Evolutionary conservation across 2,888 invertebrate genomes (phyloP).

Genomic region (Nephrotoma flavescens): DNA sequence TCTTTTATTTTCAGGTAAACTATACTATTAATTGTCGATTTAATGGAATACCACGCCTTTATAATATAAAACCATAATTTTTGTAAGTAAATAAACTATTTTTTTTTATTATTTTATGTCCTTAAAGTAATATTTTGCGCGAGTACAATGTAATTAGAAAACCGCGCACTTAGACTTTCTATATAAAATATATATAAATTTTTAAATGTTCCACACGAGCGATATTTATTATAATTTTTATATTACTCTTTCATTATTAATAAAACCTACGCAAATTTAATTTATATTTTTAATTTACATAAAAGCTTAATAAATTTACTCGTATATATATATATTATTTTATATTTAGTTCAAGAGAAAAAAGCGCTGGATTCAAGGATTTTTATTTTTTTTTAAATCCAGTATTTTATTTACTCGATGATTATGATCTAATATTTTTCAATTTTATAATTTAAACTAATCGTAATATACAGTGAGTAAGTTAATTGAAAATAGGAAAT

Average conservation of each 20-base stretch:
- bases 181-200: not conserved
- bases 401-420: not conserved
- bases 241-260: not conserved
- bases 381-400: not conserved
- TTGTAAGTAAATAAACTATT: not conserved
- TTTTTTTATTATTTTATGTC: not conserved
- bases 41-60: not conserved
- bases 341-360: not conserved
- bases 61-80: not conserved
- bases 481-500: not conserved
- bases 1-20: not conserved
- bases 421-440: not conserved
- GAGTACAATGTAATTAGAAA: not conserved
- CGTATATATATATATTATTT: not conserved
- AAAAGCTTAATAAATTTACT: not conserved
- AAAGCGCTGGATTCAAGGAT: not conserved
- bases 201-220: not conserved
- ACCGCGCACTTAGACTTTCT: not conserved
- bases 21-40: not conserved
- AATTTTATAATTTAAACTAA: not conserved
- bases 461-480: not conserved
- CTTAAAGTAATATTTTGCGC: not conserved
- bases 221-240: not conserved
- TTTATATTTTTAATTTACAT: not conserved
- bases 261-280: not conserved